These are phyloP conservation scores for Drosophila vallismaia DNA, from an alignment of 2,888 invertebrate species.

Conservation along the genomic window DNA sequence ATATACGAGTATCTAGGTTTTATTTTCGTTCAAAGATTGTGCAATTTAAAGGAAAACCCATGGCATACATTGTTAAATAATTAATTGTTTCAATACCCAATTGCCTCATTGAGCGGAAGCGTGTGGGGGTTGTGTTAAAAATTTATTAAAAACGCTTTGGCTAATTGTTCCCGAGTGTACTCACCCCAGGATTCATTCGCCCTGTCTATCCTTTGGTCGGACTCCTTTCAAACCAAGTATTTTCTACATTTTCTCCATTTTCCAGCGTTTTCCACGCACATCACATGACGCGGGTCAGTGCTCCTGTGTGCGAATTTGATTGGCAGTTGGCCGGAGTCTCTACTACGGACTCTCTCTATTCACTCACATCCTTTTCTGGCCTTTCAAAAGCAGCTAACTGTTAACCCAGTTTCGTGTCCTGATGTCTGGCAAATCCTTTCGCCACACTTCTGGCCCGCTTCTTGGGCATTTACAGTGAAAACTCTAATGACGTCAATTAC, in stretches of 20 bases:
- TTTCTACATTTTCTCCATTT: not conserved
- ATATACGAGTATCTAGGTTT: not conserved
- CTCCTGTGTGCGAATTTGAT: constrained; percentile 30
- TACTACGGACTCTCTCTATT: constrained; percentile 2
- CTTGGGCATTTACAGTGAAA: constrained; percentile 31
- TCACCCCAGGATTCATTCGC: not conserved
- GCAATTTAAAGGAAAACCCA: not conserved
- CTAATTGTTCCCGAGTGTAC: constrained; percentile 26
- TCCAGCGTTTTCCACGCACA: constrained; percentile 25
- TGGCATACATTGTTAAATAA: constrained; percentile 6
- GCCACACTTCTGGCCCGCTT: constrained; percentile 8
- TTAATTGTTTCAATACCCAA: constrained; percentile 1
- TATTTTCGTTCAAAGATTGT: not conserved
- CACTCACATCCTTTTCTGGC: constrained; percentile 19
- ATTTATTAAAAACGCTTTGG: constrained; percentile 26
- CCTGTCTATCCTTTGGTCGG: not conserved
- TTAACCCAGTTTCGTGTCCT: constrained; percentile 33
- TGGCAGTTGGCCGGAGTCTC: constrained; percentile 26
- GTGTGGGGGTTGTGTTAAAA: constrained; percentile 13
- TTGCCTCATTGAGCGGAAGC: not conserved
- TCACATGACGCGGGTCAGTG: constrained; percentile 18
- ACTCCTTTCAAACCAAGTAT: constrained; percentile 8
- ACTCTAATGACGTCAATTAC: constrained; percentile 47
- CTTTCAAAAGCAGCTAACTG: constrained; percentile 26
- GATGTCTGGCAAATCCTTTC: constrained; percentile 28